A percentile compares a stretch with the other conserved stretches of the same genome.
Conservation (phyloP, 2,888 invertebrate genomes). For the Pandemis heparana region DNA sequence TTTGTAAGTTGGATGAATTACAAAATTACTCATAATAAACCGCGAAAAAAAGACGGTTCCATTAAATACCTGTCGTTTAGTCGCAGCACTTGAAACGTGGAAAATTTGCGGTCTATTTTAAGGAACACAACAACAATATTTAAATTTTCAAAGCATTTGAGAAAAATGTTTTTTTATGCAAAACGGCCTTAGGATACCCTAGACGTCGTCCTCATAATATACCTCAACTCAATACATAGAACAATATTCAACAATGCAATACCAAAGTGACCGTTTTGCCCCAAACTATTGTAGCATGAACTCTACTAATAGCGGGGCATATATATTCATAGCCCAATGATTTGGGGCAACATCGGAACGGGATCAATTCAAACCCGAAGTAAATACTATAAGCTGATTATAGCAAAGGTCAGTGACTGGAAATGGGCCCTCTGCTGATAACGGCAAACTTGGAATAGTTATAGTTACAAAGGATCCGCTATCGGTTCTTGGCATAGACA, state of each 20-base stretch:
- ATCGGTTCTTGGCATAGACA: background rate
- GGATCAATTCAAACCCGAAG: conserved; percentile 30
- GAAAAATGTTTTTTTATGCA: too few relatives aligned
- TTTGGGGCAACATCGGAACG: conserved; percentile 20
- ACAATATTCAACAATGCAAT: background rate
- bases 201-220: background rate
- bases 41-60: too few relatives aligned
- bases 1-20: too few relatives aligned
- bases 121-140: too few relatives aligned
- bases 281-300: background rate
- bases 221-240: background rate
- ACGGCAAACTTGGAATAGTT: conserved; percentile 37
- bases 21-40: too few relatives aligned
- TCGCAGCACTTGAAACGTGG: too few relatives aligned
- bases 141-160: too few relatives aligned
- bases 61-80: too few relatives aligned
- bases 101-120: too few relatives aligned
- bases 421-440: conserved; percentile 24
- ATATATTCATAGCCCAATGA: conserved; percentile 21
- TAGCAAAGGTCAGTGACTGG: conserved; percentile 30
- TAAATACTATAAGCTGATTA: conserved; percentile 39
- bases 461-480: conserved; percentile 5
- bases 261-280: background rate
- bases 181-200: background rate
- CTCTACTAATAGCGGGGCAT: background rate